Evolutionary conservation across 2,797 vertebrate species (phyloP).

Genomic region (Silurus lanzhouensis): DNA sequence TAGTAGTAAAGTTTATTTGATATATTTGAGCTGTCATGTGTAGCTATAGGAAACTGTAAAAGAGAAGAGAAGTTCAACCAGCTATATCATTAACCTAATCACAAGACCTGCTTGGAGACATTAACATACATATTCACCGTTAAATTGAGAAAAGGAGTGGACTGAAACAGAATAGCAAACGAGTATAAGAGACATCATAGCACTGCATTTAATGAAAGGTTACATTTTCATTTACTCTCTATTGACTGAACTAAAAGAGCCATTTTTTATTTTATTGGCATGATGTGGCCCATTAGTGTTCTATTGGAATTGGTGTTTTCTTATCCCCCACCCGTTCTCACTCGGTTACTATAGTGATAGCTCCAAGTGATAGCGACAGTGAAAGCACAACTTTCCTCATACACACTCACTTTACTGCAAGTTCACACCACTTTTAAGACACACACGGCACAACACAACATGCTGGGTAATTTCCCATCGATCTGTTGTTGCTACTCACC

Average conservation of each 20-base stretch:
- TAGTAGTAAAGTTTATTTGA: slow-evolving; percentile 34
- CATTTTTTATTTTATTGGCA: slow-evolving; percentile 87
- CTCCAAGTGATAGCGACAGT: slow-evolving; percentile 73
- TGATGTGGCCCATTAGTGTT: slow-evolving; percentile 86
- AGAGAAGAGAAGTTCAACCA: slow-evolving; percentile 33
- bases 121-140: slow-evolving; percentile 64
- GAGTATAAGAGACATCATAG: slow-evolving; percentile 76
- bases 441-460: slow-evolving; percentile 52
- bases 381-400: slow-evolving; percentile 63
- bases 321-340: slow-evolving; percentile 43
- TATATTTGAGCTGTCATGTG: slow-evolving; percentile 34
- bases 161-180: slow-evolving; percentile 72
- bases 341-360: slow-evolving; percentile 65
- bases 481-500: slow-evolving; percentile 79
- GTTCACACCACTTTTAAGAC: slow-evolving; percentile 43
- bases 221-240: slow-evolving; percentile 84
- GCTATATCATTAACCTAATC: slow-evolving; percentile 35
- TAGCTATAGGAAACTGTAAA: slow-evolving; percentile 1
- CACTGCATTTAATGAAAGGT: slow-evolving; percentile 84
- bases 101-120: slow-evolving; percentile 56
- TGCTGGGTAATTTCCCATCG: slow-evolving; percentile 71
- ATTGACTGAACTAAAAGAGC: slow-evolving; percentile 82
- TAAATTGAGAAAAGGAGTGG: slow-evolving; percentile 64
- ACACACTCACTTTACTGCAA: slow-evolving; percentile 36
- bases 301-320: slow-evolving; percentile 82